Evolutionary conservation across 1,140 invertebrate genomes (phyloP).

Genomic region (Lepidurus arcticus): DNA sequence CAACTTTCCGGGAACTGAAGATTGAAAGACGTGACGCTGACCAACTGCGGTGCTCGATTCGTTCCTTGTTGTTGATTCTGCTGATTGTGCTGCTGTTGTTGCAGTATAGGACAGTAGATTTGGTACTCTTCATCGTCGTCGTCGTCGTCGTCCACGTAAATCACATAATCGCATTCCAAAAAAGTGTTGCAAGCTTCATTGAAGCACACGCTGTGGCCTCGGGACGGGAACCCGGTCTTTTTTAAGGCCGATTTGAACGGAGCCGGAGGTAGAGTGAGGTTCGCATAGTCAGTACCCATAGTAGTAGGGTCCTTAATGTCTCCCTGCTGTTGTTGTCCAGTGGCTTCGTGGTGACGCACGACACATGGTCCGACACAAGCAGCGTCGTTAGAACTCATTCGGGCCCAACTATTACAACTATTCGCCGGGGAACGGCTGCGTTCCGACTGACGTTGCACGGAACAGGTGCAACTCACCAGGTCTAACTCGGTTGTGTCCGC

Average conservation of each 20-base stretch:
- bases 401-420: neutral
- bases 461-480: conserved; percentile 13
- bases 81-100: conserved; percentile 5
- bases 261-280: neutral
- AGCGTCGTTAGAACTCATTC: neutral
- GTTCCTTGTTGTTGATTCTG: neutral
- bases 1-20: conserved; percentile 38
- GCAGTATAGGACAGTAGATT: conserved; percentile 44
- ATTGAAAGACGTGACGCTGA: conserved; percentile 36
- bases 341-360: conserved; percentile 9
- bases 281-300: neutral
- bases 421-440: neutral
- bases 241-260: conserved; percentile 33
- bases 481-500: neutral
- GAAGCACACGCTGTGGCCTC: conserved; percentile 63
- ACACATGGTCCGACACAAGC: neutral
- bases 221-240: conserved; percentile 5
- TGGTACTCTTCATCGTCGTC: conserved; percentile 58
- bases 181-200: conserved; percentile 79
- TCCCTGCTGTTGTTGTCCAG: neutral
- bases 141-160: conserved; percentile 73
- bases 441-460: conserved; percentile 14
- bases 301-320: neutral
- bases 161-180: conserved; percentile 81
- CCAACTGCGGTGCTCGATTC: conserved; percentile 27